Evolutionary conservation across 2,888 invertebrate genomes (phyloP), one percentile per base, ranked within the genome.

Genomic region (Drosophila mulleri): DNA sequence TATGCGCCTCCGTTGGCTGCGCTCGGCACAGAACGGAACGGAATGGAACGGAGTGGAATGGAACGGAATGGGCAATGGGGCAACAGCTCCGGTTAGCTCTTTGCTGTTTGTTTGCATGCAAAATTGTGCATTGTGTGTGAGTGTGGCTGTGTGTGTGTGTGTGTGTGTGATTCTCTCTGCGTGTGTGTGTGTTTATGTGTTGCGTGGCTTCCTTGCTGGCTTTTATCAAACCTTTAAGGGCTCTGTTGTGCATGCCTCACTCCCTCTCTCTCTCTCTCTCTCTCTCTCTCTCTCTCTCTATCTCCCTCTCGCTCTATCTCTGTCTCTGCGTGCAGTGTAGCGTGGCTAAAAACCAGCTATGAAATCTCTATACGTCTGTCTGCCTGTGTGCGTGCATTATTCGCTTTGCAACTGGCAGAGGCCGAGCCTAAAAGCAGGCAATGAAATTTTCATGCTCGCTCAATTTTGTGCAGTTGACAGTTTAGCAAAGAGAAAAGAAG

Each of bases 401-500:
- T 62, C 72, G 72, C 57, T 63, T 71, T 73, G 42, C 60, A 72
- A 60, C 44, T 72, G 56, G 37, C 58, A 37, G 58, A 23, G 58
- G 37, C 48, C 63, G 16, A 39, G 80, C 77, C 80, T 76, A 78
- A 78, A 75, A 76, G 77, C 65, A 80, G 72, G 77, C 80, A 72
- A 80, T 80, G 77, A 78, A 80, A 78, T 80, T 80, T 78, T 78
- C 80, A 80, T 80, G 80, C 71, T 64, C 68, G 66, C 78, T 68
- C 67, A 66, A 76, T 76, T 78, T 66, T 76, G n/a, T 75, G 80
- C 67, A 66, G 66, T 76, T 75, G 81, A 80, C 81, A 72, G 61
- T 67, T 70, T 60, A 48, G 44, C 26, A 47, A 41, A 54, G 41
- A 26, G 23, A 12, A 54, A 39, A 41, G 23, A 42, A 42, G 32